Evolutionary conservation across 2,797 vertebrate genomes (phyloP).

Genomic region (Hydrophis major): DNA sequence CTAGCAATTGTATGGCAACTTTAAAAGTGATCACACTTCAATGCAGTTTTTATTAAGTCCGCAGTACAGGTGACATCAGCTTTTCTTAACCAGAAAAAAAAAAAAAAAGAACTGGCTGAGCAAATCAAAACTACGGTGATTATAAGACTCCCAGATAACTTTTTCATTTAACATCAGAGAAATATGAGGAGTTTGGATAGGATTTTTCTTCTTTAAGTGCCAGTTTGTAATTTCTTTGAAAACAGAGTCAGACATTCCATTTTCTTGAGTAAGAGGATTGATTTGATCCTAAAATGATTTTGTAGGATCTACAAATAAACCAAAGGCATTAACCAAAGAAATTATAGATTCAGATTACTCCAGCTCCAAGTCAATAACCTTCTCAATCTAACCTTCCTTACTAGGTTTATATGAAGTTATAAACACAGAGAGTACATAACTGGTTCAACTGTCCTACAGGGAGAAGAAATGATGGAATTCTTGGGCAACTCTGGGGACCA

Average conservation of each 20-base stretch:
- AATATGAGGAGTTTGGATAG: neutral
- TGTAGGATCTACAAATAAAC: neutral
- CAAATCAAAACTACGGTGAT: constrained; percentile 3
- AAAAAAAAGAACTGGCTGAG: constrained; percentile 2
- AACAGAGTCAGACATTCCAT: constrained; percentile 50
- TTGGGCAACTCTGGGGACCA: neutral
- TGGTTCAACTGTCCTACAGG: neutral
- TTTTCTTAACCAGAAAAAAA: constrained; percentile 21
- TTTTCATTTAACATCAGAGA: constrained; percentile 38
- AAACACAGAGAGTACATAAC: neutral
- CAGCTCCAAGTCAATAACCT: neutral
- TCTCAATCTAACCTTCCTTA: neutral
- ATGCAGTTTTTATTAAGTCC: constrained; percentile 34
- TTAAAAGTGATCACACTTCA: constrained; percentile 41
- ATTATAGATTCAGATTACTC: neutral
- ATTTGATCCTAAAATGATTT: neutral
- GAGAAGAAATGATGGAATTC: neutral
- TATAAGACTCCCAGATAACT: constrained; percentile 7
- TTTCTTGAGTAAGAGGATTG: neutral
- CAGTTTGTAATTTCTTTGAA: constrained; percentile 12
- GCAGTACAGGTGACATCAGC: neutral
- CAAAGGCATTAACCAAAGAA: neutral
- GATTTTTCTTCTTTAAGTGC: constrained; percentile 6
- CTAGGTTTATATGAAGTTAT: neutral
- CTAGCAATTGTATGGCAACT: constrained; percentile 45